These are phyloP conservation scores for Physocephala rufipes DNA, from an alignment of 2,888 invertebrate genomes.

Conservation along the genomic window DNA sequence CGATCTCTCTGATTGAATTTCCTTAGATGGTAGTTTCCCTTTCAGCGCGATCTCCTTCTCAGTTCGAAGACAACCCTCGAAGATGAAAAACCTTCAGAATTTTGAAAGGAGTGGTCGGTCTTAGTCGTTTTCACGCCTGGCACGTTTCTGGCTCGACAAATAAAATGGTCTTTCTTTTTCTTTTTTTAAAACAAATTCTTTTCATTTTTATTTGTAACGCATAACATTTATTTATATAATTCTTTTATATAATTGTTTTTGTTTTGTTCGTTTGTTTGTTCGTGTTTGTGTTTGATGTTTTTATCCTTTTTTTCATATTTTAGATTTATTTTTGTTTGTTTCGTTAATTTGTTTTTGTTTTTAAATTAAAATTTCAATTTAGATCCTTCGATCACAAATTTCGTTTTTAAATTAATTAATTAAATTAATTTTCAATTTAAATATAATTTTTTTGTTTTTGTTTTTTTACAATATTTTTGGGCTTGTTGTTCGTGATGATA, in stretches of 20 bases:
- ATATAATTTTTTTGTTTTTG: constrained; percentile 18
- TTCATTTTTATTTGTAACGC: constrained; percentile 73
- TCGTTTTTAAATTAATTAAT: too few relatives aligned
- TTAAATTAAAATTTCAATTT: constrained; percentile 2
- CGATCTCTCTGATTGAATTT: too few relatives aligned
- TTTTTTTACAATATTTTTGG: constrained; percentile 8
- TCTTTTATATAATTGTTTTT: constrained; percentile 55
- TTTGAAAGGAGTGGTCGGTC: too few relatives aligned
- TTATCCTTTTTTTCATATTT: constrained; percentile 40
- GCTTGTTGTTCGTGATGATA: constrained; percentile 9
- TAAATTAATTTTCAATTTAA: constrained; percentile 25
- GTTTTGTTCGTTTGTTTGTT: constrained; percentile 39
- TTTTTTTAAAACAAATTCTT: constrained; percentile 65
- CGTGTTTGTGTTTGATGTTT: too few relatives aligned
- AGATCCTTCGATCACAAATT: background rate
- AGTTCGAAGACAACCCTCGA: too few relatives aligned
- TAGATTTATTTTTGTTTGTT: background rate
- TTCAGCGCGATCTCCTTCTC: too few relatives aligned
- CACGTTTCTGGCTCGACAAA: too few relatives aligned
- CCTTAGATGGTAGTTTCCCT: too few relatives aligned
- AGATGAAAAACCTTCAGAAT: too few relatives aligned
- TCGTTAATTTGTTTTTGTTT: background rate
- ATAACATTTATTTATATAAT: constrained; percentile 71
- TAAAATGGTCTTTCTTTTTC: too few relatives aligned
- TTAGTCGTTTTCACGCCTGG: too few relatives aligned